Base-by-base conservation (phyloP, 2,888 invertebrate genomes). In the Brenthis ino region DNA sequence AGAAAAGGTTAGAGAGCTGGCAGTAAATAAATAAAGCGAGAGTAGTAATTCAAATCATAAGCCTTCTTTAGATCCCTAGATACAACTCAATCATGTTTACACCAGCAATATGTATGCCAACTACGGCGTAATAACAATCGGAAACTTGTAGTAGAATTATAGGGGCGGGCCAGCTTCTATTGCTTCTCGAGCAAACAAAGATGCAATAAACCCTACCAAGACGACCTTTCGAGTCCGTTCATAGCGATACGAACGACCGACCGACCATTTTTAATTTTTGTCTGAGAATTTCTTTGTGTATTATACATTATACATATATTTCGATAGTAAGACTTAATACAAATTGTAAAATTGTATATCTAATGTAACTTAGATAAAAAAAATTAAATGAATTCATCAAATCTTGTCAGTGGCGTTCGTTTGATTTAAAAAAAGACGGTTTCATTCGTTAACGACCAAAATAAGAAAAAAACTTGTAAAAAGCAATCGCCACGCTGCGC, bases 201-300 rank as follows among this genome's bases (percentile, higher is more conserved):
- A 87, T 86, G 89, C 89, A 91, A 91, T 90, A 91, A 89, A 88
- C 85, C 83, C 81, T 82, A 77, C 80, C 82, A 82, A 88, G 86
- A 84, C 85, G 85, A 78, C 80, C 58, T 53, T 66, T 58, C 50
- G 37, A 33, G 24, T n/a, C 37, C 20, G 24, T 63, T 61, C 53
- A 61, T 55, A 61, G 48, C 55, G 67, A 56, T 50, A n/a, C 20
- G 28, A 55, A 61, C 67, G 50, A 56, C 48, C 50, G 20, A 60
- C 50, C 37, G 51, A 63, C 16, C 28, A 51, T 16, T 33, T 51
- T 60, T n/a, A 24, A 60, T 33, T 50, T 60, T 60, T n/a, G 28
- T 16, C 16, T 33, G 14, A 33, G 12, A 50, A 8, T 24, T n/a
- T 16, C 12, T n/a, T 33, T 60, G 28, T 28, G 28, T 58, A 50